Conservation (phyloP, 2,113 vertebrate species). For the Tachysurus fulvidraco region DNA sequence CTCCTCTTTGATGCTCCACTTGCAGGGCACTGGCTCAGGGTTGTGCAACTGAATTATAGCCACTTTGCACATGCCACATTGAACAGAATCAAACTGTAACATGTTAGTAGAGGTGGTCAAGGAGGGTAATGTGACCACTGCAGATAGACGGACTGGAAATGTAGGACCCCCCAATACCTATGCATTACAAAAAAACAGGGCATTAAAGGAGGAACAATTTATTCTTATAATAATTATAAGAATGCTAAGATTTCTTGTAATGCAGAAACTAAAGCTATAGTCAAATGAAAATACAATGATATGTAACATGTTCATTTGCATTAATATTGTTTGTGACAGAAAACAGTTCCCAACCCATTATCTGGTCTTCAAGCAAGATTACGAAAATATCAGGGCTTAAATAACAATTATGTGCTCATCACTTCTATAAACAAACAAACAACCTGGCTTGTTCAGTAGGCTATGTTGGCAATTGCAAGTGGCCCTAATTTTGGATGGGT, state of each 20-base stretch:
- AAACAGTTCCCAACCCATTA: neutral
- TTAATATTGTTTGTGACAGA: neutral
- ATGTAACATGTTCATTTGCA: neutral
- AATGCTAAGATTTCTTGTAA: neutral
- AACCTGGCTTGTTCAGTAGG: neutral
- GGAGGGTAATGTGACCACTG: constrained; percentile 70
- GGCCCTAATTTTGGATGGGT: neutral
- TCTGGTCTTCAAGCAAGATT: neutral
- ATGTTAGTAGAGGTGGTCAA: constrained; percentile 72
- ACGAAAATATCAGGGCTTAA: too few species aligned
- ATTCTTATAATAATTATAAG: too few species aligned
- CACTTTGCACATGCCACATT: constrained; percentile 82
- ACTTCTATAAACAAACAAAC: too few species aligned
- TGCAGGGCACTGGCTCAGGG: constrained; percentile 72
- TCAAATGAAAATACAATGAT: neutral
- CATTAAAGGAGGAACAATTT: neutral
- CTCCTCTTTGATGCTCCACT: constrained; percentile 74
- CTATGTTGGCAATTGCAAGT: neutral
- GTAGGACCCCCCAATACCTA: constrained; percentile 80
- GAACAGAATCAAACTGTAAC: constrained; percentile 76
- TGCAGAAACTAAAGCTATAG: neutral
- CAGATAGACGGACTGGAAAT: constrained; percentile 71
- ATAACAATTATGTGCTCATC: too few species aligned
- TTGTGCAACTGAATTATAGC: constrained; percentile 81
- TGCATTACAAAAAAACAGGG: neutral